Conservation (phyloP, 2,888 invertebrate species). For the Athripsodes cinereus region DNA sequence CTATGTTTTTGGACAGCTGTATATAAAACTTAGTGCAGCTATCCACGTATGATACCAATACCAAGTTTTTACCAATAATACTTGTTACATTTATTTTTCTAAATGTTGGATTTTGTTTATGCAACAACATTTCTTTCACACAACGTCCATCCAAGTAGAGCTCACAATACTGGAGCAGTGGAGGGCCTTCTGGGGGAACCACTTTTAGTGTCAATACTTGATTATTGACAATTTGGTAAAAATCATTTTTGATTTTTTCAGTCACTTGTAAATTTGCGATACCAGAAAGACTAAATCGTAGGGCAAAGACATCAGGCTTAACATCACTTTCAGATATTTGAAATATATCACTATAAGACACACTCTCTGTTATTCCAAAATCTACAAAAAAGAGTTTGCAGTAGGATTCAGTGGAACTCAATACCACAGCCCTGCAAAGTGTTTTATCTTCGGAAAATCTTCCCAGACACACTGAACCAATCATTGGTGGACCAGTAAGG, state of each 20-base stretch:
- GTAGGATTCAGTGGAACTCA: constrained; percentile 62
- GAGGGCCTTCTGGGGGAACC: constrained; percentile 61
- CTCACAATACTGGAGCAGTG: constrained; percentile 69
- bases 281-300: constrained; percentile 67
- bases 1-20: constrained; percentile 58
- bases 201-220: constrained; percentile 61
- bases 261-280: constrained; percentile 57
- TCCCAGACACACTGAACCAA: constrained; percentile 73
- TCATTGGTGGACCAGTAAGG: constrained; percentile 61
- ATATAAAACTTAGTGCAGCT: constrained; percentile 69
- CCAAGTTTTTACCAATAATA: constrained; percentile 36
- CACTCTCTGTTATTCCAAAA: constrained; percentile 71
- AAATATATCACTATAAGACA: constrained; percentile 64
- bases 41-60: constrained; percentile 59
- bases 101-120: constrained; percentile 28
- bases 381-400: constrained; percentile 77
- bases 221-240: constrained; percentile 60
- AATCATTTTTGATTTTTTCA: constrained; percentile 60
- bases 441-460: constrained; percentile 62
- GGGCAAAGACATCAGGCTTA: constrained; percentile 66
- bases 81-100: constrained; percentile 12
- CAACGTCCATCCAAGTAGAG: constrained; percentile 55
- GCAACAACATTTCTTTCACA: constrained; percentile 51
- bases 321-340: constrained; percentile 69
- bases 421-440: constrained; percentile 71